Conservation (phyloP, 2,888 invertebrate species). For the Aethes cnicana region DNA sequence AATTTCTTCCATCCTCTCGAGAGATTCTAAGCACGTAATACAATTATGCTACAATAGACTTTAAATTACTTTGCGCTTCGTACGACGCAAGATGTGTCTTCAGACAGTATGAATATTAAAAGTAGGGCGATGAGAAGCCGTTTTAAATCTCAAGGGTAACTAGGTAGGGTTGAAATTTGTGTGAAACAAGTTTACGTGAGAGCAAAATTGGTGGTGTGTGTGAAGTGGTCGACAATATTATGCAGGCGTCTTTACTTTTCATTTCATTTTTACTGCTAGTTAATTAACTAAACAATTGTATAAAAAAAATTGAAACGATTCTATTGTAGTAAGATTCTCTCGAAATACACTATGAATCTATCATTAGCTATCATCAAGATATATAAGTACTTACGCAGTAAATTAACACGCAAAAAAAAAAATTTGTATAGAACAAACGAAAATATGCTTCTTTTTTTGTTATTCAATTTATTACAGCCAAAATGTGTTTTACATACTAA, state of each 20-base stretch:
- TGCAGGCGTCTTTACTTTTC: conserved; percentile 10
- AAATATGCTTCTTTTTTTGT: too few relatives aligned
- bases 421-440: too few relatives aligned
- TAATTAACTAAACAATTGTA: too few relatives aligned
- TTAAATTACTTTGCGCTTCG: conserved; percentile 51
- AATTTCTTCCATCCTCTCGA: conserved; percentile 45
- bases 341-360: too few relatives aligned
- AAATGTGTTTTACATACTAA: too few relatives aligned
- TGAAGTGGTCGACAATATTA: neutral
- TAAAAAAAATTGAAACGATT: too few relatives aligned
- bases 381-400: too few relatives aligned
- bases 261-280: too few relatives aligned
- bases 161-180: neutral
- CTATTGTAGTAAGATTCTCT: too few relatives aligned
- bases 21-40: conserved; percentile 57
- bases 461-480: too few relatives aligned
- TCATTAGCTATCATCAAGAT: too few relatives aligned
- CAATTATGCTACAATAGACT: conserved; percentile 64
- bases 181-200: neutral
- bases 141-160: neutral
- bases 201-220: conserved; percentile 2
- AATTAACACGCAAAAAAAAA: too few relatives aligned
- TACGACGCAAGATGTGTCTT: conserved; percentile 53
- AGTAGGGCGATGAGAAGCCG: conserved; percentile 33
- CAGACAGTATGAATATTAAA: conserved; percentile 62